These are phyloP conservation scores for Baryphthengus martii DNA, from an alignment of 2,113 vertebrate genomes.

Conservation along the genomic window DNA sequence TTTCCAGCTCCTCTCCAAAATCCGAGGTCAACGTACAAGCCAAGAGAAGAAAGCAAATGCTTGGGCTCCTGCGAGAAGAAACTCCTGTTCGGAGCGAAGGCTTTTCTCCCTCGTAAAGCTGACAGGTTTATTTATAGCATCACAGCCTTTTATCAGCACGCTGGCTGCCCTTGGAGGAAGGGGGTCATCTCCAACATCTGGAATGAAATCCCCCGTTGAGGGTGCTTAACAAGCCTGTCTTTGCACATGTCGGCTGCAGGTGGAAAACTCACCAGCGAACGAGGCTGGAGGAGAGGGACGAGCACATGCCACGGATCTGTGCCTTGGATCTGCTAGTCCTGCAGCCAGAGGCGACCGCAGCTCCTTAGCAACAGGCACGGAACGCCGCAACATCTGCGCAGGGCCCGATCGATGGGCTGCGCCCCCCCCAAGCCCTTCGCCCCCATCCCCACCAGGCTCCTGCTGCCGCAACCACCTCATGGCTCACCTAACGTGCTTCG, in stretches of 20 bases:
- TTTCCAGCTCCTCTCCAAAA: background rate
- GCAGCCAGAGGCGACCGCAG: background rate
- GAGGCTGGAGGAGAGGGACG: background rate
- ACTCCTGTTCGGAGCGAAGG: background rate
- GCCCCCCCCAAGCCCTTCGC: background rate
- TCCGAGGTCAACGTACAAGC: background rate
- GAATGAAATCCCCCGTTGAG: background rate
- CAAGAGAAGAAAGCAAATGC: background rate
- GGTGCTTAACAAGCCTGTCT: background rate
- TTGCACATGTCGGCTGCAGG: background rate
- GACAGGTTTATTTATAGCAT: constrained; percentile 40
- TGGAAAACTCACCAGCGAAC: background rate
- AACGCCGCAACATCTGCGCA: background rate
- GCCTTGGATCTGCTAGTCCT: background rate
- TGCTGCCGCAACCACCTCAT: background rate
- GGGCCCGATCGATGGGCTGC: background rate
- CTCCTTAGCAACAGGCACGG: background rate
- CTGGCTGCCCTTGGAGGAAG: background rate
- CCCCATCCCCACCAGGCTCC: fast-evolving
- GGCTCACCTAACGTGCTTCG: background rate
- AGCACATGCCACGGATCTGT: background rate
- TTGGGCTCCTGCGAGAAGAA: background rate
- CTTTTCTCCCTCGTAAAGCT: background rate
- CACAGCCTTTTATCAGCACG: background rate
- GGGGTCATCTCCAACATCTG: constrained; percentile 15